Percentiles rank a stretch among this genome's conserved stretches.
phyloP scores from a whole-genome alignment of 2,888 invertebrate genomes.

The Mellilla xanthometata region DNA sequence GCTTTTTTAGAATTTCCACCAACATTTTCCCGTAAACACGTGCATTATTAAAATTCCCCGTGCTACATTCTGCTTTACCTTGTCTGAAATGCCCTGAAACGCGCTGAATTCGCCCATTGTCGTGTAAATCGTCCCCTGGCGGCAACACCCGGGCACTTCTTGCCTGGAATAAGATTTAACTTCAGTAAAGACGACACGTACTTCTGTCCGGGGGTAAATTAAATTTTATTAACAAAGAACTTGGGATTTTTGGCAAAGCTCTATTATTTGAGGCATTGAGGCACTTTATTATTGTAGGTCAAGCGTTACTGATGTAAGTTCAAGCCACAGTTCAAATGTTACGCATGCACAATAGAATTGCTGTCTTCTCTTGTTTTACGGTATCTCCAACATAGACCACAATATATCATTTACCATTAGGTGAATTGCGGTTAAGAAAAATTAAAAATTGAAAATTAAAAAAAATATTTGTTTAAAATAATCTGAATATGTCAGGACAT shows the following conservation, averaged over 20 bases:
- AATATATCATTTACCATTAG: too few relatives aligned
- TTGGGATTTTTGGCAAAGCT: neutral
- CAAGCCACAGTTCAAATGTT: too few relatives aligned
- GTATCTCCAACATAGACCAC: too few relatives aligned
- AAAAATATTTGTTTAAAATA: too few relatives aligned
- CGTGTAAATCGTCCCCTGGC: conserved; percentile 24
- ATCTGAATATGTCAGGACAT: too few relatives aligned
- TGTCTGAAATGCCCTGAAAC: conserved; percentile 12
- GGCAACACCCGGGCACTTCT: conserved; percentile 12
- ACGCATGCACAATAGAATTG: too few relatives aligned
- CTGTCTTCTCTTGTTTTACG: too few relatives aligned
- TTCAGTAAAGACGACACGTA: conserved; percentile 23
- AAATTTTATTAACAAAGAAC: conserved; percentile 11
- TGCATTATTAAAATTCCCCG: conserved; percentile 18
- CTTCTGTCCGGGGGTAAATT: conserved; percentile 16
- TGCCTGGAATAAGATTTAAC: conserved; percentile 27
- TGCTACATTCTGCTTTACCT: conserved; percentile 7
- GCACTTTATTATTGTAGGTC: too few relatives aligned
- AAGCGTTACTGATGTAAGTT: too few relatives aligned
- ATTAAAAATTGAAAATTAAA: too few relatives aligned
- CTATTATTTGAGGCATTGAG: neutral
- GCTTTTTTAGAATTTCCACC: conserved; percentile 1
- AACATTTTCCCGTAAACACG: conserved; percentile 11
- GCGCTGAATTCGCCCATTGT: conserved; percentile 26
- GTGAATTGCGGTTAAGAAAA: too few relatives aligned